Base-by-base conservation (phyloP, 1,140 invertebrate genomes). In the Atta colombica region DNA sequence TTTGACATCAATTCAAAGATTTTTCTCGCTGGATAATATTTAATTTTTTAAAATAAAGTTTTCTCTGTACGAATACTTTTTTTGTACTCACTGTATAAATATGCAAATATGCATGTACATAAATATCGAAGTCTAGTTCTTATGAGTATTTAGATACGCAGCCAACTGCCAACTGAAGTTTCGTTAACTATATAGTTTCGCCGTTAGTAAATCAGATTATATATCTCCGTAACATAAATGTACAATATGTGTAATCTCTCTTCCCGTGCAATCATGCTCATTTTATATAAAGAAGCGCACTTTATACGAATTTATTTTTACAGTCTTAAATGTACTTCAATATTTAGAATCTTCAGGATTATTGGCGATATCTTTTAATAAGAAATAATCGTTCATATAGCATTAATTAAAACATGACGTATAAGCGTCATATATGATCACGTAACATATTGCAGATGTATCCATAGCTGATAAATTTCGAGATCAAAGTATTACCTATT, bases 91-190 rank as follows among this genome's bases (percentile, higher is more conserved):
- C 31, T 31, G 31, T 31, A 4, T 16, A 45, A 45, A 86, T 71
- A 77, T 7, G 18, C 21, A 35, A 28, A 35, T 68, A 61, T 12
- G 28, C 7, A 0, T 16, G 6, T 21, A 49, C 5, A 6, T 31
- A 25, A 69, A 55, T 51, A 69, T 85, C 77, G 53, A 77, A 85
- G 31, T 68, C 55, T 85, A 88, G 7, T 14, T 71, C 63, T 31
- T 16, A 35, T 5, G 4, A 35, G 4, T 35, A 28, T 21, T 68
- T 85, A 85, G 77, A 85, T 84, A 66, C 31, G 31, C 74, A 84
- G 49, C 18, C 7, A 18, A 14, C n/a, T 4, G 16, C 2, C 28
- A 16, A 77, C 12, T 18, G 49, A 78, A 60, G 21, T 55, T 85
- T 58, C 21, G 14, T 35, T 35, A 4, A 55, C n/a, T 25, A 25